A percentile compares a stretch with the other conserved stretches of the same genome.
Conservation (phyloP, 2,797 vertebrate genomes). For the Neostethus bicornis region DNA sequence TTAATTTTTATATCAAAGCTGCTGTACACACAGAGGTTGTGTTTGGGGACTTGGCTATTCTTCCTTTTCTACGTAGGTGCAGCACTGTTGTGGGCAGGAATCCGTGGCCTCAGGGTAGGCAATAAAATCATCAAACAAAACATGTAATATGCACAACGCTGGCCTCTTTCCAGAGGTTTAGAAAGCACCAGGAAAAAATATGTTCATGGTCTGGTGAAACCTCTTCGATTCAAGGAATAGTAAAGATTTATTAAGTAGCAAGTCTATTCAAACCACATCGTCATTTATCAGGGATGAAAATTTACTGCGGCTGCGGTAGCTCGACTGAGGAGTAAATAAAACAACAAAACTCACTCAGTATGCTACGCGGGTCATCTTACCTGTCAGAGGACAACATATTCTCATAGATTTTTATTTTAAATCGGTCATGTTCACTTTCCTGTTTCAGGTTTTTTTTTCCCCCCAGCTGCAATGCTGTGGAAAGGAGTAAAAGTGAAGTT, state of each 20-base stretch:
- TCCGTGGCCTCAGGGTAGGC: conserved; percentile 50
- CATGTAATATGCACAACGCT: conserved; percentile 46
- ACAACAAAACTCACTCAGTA: conserved; percentile 40
- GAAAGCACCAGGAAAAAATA: conserved; percentile 44
- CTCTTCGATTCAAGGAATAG: conserved; percentile 48
- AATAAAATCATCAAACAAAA: conserved; percentile 66
- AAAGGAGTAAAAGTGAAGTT: not conserved
- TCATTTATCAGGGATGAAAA: conserved; percentile 59
- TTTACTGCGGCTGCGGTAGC: conserved; percentile 28
- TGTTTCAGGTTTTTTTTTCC: conserved; percentile 10
- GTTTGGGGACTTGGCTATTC: conserved; percentile 10
- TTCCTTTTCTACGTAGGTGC: conserved; percentile 27
- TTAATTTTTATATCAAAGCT: conserved; percentile 27
- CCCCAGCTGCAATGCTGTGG: not conserved
- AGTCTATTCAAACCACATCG: conserved; percentile 58
- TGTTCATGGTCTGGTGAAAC: conserved; percentile 52
- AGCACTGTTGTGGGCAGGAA: conserved; percentile 43
- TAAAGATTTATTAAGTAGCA: conserved; percentile 64
- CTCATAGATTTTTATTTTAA: conserved; percentile 30
- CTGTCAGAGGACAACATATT: conserved; percentile 33
- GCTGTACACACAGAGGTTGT: conserved; percentile 23
- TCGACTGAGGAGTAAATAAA: conserved; percentile 59
- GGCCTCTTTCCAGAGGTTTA: conserved; percentile 50
- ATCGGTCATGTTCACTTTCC: conserved; percentile 3
- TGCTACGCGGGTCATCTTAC: conserved; percentile 43